Conservation (phyloP, 2,113 vertebrate genomes). For the Riparia riparia region DNA sequence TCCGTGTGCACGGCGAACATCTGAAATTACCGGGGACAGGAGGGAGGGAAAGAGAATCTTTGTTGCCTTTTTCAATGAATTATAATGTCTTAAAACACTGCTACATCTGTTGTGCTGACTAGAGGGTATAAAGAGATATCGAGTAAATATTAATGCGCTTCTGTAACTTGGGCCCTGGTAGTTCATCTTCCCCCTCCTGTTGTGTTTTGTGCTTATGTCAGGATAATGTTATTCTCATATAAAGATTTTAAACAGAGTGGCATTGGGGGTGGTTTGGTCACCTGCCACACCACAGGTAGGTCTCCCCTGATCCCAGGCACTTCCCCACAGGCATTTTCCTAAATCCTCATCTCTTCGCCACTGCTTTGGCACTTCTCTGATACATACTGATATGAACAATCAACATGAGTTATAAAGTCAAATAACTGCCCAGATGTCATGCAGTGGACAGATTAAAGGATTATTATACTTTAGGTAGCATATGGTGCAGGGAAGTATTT, state of each 20-base stretch:
- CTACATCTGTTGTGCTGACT: slow-evolving; percentile 77
- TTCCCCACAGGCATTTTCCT: not conserved
- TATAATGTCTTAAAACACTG: slow-evolving; percentile 62
- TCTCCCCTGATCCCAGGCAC: not conserved
- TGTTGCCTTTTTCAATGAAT: slow-evolving; percentile 60
- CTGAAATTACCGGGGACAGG: not conserved
- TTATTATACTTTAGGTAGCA: slow-evolving; percentile 72
- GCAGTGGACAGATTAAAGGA: slow-evolving; percentile 68
- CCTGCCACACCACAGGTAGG: not conserved
- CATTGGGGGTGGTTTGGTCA: not conserved
- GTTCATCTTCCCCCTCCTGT: not conserved
- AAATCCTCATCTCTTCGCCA: not conserved
- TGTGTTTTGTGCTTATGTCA: slow-evolving; percentile 10
- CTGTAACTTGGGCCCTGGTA: not conserved
- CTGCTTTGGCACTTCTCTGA: not conserved
- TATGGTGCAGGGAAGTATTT: slow-evolving; percentile 45
- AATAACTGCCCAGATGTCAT: slow-evolving; percentile 71
- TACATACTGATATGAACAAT: slow-evolving; percentile 30
- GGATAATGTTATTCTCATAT: not conserved
- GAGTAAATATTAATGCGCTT: slow-evolving; percentile 72
- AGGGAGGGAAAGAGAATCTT: slow-evolving; percentile 54
- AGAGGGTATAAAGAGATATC: slow-evolving; percentile 67
- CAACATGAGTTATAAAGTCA: slow-evolving; percentile 58
- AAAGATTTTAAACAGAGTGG: not conserved
- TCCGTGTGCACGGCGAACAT: not conserved